Evolutionary conservation across 2,113 vertebrate species (phyloP), one percentile per base, ranked within the genome.

Genomic region (Hippoglossus stenolepis): DNA sequence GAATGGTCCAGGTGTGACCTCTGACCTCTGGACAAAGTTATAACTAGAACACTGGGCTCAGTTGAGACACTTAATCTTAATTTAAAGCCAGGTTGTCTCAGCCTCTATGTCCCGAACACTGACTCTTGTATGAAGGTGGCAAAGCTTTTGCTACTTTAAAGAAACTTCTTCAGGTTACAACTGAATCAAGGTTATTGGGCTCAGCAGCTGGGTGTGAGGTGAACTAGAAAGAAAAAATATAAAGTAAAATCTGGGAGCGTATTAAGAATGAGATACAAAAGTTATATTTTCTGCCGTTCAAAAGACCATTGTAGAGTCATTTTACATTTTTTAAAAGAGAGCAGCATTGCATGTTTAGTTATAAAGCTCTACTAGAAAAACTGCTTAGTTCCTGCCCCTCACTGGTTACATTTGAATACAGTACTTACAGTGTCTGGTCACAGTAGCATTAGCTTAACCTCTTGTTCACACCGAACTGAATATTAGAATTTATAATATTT

Each of bases 21-120:
- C 72, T 79, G 87, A 90, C 87, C 90, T 74, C 80, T 2, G 1
- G 28, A 35, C 64, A 49, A 84, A 90, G 87, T 84, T 91, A 81
- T 77, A 89, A 92, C 85, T 87, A 82, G 87, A 91, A 76, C 84
- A 85, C 70, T 11, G 77, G 73, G 87, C 74, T 75, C 73, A 63
- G 82, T 74, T 5, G 53, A 73, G 79, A 90, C 84, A 81, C 93
- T 94, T 94, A 85, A 93, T 95, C 93, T 94, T 94, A 90, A 93
- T 93, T 94, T 93, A 87, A 82, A 87, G 60, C 82, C 77, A 66
- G 63, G 67, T 75, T 80, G 88, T 83, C 82, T 70, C 64, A 69
- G 82, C 80, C 67, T 70, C 75, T 59, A 3, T 17, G 71, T 77
- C 83, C 86, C 1, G 17, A 70, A 82, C 79, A 43, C 70, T 73